Conservation (phyloP, 1,140 invertebrate genomes). For the Nixonia krombeini region DNA sequence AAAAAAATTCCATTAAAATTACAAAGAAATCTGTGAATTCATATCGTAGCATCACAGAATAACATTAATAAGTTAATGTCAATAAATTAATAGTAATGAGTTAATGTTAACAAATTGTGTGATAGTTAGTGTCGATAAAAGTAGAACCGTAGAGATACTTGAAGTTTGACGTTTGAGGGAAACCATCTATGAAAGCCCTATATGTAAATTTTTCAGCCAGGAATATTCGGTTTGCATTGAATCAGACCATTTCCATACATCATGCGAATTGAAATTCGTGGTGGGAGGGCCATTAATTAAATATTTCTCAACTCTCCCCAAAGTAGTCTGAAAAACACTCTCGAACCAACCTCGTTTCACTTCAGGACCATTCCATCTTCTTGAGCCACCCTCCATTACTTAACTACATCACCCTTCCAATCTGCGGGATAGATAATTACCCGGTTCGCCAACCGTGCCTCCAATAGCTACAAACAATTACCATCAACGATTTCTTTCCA, state of each 20-base stretch:
- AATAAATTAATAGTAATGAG: no score
- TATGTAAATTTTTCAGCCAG: no score
- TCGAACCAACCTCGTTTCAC: neutral
- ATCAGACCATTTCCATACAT: neutral
- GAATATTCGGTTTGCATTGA: no score
- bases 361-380: neutral
- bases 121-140: no score
- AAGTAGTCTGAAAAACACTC: neutral
- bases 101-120: no score
- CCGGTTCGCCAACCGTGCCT: conserved; percentile 20
- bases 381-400: neutral
- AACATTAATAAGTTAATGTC: no score
- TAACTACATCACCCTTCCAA: neutral
- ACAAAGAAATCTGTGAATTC: no score
- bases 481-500: conserved; percentile 51
- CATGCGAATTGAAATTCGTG: neutral
- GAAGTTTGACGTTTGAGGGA: no score
- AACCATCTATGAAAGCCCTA: no score
- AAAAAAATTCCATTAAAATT: no score
- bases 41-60: no score
- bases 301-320: neutral
- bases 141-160: no score
- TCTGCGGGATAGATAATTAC: conserved; percentile 47
- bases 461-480: conserved; percentile 55
- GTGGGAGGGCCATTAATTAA: neutral